These are phyloP conservation scores for Sebastes nivosus DNA, from an alignment of 2,797 vertebrate genomes.

Conservation along the genomic window DNA sequence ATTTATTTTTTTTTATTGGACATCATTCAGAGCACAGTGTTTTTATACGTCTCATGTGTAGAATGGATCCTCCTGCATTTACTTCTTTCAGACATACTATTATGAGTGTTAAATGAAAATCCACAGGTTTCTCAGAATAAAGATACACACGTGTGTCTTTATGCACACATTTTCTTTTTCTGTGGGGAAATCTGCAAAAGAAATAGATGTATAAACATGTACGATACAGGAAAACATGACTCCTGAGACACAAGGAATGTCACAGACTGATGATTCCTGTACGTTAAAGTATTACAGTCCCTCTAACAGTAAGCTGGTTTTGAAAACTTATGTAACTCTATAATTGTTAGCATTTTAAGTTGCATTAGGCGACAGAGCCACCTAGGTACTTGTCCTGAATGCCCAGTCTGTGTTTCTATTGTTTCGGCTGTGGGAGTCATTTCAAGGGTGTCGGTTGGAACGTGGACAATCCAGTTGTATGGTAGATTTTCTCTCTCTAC, in stretches of 20 bases:
- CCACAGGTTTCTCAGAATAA: background rate
- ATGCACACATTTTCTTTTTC: background rate
- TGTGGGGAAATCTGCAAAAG: background rate
- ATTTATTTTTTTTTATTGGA: background rate
- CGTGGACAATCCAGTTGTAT: slow-evolving; percentile 55
- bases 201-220: background rate
- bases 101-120: background rate
- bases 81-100: background rate
- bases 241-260: background rate
- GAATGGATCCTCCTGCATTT: background rate
- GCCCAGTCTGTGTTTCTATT: slow-evolving; percentile 46
- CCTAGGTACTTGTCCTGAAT: slow-evolving; percentile 35
- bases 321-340: background rate
- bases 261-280: background rate
- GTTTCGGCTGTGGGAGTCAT: slow-evolving; percentile 63
- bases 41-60: background rate
- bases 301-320: background rate
- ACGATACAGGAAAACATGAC: background rate
- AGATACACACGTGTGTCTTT: background rate
- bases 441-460: slow-evolving; percentile 73
- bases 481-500: slow-evolving; percentile 64
- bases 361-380: slow-evolving; percentile 3
- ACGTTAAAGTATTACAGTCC: background rate
- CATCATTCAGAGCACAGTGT: background rate
- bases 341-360: slow-evolving; percentile 13